Percentiles rank a stretch among this genome's conserved stretches.
phyloP scores from a whole-genome alignment of 1,140 invertebrate species.

The Vanessa tameamea region DNA sequence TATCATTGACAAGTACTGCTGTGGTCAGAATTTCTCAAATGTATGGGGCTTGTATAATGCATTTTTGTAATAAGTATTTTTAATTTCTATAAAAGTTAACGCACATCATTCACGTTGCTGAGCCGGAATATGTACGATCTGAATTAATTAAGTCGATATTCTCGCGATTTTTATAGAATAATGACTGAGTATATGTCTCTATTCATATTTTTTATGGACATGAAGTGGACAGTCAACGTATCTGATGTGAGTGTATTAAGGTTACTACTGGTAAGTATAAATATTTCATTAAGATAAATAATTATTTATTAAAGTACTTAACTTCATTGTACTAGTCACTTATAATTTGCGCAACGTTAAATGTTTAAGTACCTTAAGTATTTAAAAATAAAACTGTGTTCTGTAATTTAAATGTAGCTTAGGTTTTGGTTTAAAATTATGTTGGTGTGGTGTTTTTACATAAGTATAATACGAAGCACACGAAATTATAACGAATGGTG shows the following conservation, averaged over 20 bases:
- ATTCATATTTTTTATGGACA: constrained; percentile 9
- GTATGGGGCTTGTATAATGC: constrained; percentile 63
- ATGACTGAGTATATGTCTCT: constrained; percentile 4
- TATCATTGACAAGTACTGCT: constrained; percentile 50
- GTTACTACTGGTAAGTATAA: constrained; percentile 70
- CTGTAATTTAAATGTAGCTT: constrained; percentile 76
- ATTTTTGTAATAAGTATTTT: constrained; percentile 68
- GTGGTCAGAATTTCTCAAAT: constrained; percentile 41
- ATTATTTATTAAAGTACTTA: constrained; percentile 81
- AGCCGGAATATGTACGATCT: background rate
- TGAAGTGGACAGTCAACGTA: constrained; percentile 14
- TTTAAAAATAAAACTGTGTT: constrained; percentile 74
- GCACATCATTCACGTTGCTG: constrained; percentile 27
- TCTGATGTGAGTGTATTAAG: constrained; percentile 25
- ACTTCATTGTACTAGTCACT: constrained; percentile 81
- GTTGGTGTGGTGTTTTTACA: constrained; percentile 78
- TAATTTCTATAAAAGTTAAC: constrained; percentile 54
- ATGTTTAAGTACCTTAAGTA: constrained; percentile 74
- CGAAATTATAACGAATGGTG: constrained; percentile 59
- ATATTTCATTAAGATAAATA: constrained; percentile 74
- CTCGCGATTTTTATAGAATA: constrained; percentile 18
- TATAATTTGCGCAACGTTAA: constrained; percentile 81
- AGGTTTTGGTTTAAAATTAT: constrained; percentile 76
- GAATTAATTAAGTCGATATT: constrained; percentile 7
- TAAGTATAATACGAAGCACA: constrained; percentile 69